Evolutionary conservation across 1,140 invertebrate genomes (phyloP), one percentile per base, ranked within the genome.

Genomic region (Drosophila repletoides): DNA sequence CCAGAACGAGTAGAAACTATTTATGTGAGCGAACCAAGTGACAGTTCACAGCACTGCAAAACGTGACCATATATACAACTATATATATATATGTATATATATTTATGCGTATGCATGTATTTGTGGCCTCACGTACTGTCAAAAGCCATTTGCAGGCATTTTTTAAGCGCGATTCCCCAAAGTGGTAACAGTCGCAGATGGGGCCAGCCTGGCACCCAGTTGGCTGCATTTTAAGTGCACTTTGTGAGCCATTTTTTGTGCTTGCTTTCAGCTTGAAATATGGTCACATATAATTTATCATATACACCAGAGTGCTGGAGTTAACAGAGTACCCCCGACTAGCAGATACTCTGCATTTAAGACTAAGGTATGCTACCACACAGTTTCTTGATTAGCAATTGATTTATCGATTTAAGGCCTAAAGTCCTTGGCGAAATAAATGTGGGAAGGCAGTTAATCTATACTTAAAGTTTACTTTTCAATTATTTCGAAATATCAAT

Each of bases 1-100:
- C 45, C 72, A 22, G 38, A 45, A n/a, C n/a, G n/a, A n/a, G n/a
- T n/a, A 83, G 84, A 74, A 84, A 73, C 70, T 58, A 68, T 79
- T 74, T 77, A 83, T 58, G 77, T 69, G 61, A 72, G 56, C 10
- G 40, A 33, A n/a, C n/a, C 51, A 29, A 56, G 74, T 64, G 76
- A 72, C 74, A 67, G 36, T n/a, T n/a, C n/a, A 41, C 29, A 22
- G 40, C 53, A 58, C 22, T 41, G 22, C 58, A 46, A 29, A 15
- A 51, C 63, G 52, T 76, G 73, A 71, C 64, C 52, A 28, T 26
- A 43, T 40, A 41, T 31, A 9, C 24, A 2, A 7, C 5, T 14
- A 22, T 28, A 24, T n/a, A 24, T 7, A 24, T 56, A 22, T 12
- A 58, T 12, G n/a, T 19, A 38, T 3, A 34, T 17, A 31, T 6